A percentile compares a stretch with the other conserved stretches of the same genome.
phyloP scores from a whole-genome alignment of 2,888 invertebrate genomes.

The Litoditis marina region DNA sequence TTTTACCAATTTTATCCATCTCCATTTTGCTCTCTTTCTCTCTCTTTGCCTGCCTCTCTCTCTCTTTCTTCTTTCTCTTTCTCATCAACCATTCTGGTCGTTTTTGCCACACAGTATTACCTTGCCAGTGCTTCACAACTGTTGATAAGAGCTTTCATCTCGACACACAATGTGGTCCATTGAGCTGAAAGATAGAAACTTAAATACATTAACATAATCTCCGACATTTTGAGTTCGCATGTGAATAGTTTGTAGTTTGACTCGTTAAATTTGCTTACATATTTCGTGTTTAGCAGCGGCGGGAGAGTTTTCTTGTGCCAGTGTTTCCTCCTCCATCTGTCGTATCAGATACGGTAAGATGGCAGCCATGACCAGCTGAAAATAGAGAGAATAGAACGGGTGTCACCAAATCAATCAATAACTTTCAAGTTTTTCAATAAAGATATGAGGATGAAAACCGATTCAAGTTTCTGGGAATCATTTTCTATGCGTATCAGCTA shows the following conservation, averaged over 20 bases:
- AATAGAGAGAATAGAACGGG: background rate
- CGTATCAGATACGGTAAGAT: constrained; percentile 91
- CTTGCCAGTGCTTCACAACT: constrained; percentile 93
- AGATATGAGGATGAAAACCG: too few species aligned
- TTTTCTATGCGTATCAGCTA: too few species aligned
- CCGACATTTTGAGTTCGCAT: background rate
- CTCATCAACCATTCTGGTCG: too few species aligned
- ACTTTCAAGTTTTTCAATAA: too few species aligned
- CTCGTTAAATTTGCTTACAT: background rate
- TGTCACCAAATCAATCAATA: too few species aligned
- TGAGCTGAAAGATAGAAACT: constrained; percentile 23
- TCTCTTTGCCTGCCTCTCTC: background rate
- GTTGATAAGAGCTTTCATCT: constrained; percentile 89
- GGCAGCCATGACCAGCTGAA: constrained; percentile 76
- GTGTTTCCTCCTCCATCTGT: constrained; percentile 84
- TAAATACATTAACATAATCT: too few species aligned
- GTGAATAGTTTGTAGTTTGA: background rate
- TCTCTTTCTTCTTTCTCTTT: background rate
- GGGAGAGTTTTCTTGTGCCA: constrained; percentile 72
- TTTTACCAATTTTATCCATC: background rate
- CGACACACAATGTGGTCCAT: constrained; percentile 77
- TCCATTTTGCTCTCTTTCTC: background rate
- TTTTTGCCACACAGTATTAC: too few species aligned
- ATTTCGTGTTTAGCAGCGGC: constrained; percentile 75
- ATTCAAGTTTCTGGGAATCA: too few species aligned